A percentile compares a stretch with the other conserved stretches of the same genome.
Evolutionary conservation across 2,888 invertebrate species (phyloP).

Genomic region (Tachina fera): DNA sequence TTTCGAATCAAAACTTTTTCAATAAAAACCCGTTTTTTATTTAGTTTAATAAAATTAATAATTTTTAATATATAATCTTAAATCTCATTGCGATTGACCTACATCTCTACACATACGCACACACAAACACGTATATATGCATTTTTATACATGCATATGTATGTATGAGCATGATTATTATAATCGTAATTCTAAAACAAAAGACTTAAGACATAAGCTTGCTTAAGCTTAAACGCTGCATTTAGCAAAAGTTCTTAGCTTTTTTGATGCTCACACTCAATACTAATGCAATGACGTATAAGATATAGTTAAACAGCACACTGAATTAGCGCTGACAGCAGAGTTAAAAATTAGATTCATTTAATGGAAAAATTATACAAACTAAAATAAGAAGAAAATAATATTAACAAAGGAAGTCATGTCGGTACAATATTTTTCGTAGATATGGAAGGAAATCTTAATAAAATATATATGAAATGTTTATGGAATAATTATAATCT

Average conservation of each 20-base stretch:
- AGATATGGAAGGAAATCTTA: background rate
- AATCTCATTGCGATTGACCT: background rate
- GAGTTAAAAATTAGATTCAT: background rate
- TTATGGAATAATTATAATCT: conserved; percentile 62
- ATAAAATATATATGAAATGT: conserved; percentile 16
- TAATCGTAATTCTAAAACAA: conserved; percentile 39
- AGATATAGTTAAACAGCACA: conserved; percentile 27
- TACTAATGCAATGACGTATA: background rate
- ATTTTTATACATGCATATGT: no score
- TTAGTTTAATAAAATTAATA: background rate
- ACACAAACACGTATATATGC: no score
- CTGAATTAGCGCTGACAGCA: background rate
- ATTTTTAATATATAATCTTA: background rate
- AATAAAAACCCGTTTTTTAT: background rate
- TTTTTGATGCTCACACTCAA: background rate
- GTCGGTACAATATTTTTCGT: conserved; percentile 8
- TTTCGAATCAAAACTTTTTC: background rate
- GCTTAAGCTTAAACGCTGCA: background rate
- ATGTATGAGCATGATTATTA: background rate
- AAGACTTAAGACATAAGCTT: conserved; percentile 69
- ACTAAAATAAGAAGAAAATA: background rate
- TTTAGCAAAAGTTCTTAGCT: background rate
- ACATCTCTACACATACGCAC: background rate
- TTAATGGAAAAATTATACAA: background rate
- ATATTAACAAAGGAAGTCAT: conserved; percentile 23